Evolutionary conservation across 64 coral and sea anemone species (phyloP).

Genomic region (Montipora foliosa): DNA sequence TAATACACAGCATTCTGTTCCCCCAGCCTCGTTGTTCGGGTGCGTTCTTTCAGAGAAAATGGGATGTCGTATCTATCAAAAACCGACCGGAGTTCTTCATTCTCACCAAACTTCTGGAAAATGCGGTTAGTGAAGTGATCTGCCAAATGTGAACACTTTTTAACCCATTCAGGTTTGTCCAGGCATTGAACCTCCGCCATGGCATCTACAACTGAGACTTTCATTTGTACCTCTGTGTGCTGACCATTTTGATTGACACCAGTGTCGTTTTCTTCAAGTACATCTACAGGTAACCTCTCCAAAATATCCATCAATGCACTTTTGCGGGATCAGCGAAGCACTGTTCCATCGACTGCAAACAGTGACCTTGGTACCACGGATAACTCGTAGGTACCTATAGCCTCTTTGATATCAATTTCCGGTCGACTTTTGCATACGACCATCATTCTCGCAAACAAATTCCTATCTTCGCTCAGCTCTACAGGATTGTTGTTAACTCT

Average conservation of each 20-base stretch:
- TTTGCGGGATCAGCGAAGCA: too few relatives aligned
- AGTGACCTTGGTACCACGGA: too few relatives aligned
- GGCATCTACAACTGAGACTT: conserved; percentile 23
- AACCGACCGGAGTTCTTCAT: conserved; percentile 14
- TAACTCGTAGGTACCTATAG: too few relatives aligned
- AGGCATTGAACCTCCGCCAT: conserved; percentile 36
- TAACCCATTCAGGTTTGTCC: conserved; percentile 26
- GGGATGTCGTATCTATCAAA: conserved; percentile 64
- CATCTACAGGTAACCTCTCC: too few relatives aligned
- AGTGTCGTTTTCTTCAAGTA: too few relatives aligned
- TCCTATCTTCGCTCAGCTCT: too few relatives aligned
- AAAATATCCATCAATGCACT: conserved; percentile 29
- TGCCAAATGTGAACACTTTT: conserved; percentile 18
- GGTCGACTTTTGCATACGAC: too few relatives aligned
- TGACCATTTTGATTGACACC: too few relatives aligned
- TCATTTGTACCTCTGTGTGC: conserved; percentile 1
- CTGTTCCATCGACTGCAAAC: too few relatives aligned
- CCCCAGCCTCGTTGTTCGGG: background rate
- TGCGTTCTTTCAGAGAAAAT: conserved; percentile 27
- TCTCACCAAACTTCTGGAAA: background rate
- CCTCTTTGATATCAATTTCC: too few relatives aligned
- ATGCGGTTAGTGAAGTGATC: conserved; percentile 42
- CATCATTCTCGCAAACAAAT: too few relatives aligned
- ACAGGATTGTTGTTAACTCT: too few relatives aligned
- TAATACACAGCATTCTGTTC: background rate